Evolutionary conservation across 64 coral and sea anemone genomes (phyloP).

Genomic region (Stichodactyla helianthus): DNA sequence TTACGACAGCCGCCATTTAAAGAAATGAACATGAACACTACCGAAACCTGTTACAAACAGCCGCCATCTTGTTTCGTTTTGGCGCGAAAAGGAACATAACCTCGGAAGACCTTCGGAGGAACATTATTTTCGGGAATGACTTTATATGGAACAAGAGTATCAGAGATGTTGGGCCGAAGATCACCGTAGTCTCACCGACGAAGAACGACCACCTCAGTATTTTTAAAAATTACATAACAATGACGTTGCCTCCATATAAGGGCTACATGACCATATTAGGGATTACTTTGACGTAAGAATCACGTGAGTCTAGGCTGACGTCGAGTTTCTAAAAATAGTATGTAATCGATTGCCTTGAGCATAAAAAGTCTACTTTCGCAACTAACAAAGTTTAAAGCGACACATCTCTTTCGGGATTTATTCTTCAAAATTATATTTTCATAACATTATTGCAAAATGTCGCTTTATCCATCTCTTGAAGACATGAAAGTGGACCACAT

Average conservation of each 20-base stretch:
- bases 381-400: background rate
- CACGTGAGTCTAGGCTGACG: conserved; percentile 39
- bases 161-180: background rate
- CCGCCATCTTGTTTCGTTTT: conserved; percentile 10
- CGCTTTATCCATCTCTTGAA: conserved; percentile 90
- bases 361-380: conserved; percentile 11
- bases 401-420: background rate
- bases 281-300: background rate
- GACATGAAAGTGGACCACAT: conserved; percentile 97
- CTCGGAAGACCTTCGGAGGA: background rate
- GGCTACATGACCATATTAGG: background rate
- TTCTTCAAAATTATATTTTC: conserved; percentile 11
- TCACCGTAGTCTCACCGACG: background rate
- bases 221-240: conserved; percentile 12
- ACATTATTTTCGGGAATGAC: background rate
- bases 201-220: background rate
- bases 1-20: background rate
- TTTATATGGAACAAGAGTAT: background rate
- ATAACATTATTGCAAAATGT: conserved; percentile 70
- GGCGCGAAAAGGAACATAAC: conserved; percentile 7
- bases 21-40: background rate
- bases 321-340: conserved; percentile 41
- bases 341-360: background rate
- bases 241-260: conserved; percentile 9
- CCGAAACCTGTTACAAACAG: background rate